Base-by-base conservation (phyloP, 2,113 vertebrate species). In the Grantiella picta region DNA sequence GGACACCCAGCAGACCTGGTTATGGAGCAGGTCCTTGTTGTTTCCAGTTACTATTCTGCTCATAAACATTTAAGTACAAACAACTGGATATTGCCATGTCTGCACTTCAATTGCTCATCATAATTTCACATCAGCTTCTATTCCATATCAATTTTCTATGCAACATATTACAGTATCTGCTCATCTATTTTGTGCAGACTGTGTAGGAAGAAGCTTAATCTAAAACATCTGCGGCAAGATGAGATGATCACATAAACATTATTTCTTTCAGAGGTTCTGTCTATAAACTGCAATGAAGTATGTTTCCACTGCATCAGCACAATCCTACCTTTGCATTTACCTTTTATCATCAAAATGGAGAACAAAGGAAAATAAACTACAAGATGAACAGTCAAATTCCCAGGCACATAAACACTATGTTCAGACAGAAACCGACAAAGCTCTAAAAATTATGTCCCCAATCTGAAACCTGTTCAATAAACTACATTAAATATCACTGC, bases 341-440 rank as follows among this genome's bases (percentile, higher is more conserved):
- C 52, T 90, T 92, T 90, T 83, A 86, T 89, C 68, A 70, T 63
- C 71, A 31, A 94, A 92, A 93, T 40, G 23, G 44, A 86, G 88
- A 95, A 90, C 69, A 95, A 92, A 90, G 80, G 47, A 90, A 76
- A 89, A 75, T 78, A 85, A 90, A 96, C 89, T 22, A 66, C 42
- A 63, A 54, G 49, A 68, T 28, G 54, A 70, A 71, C 73, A 94
- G 82, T 81, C 31, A 92, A 25, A 95, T 70, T 90, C 77, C 76
- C 72, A 88, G 56, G 85, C 82, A 86, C 47, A 53, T 93, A 94
- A 95, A 81, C 82, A 83, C 71, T 24, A 7, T 70, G 24, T 57
- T 94, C 79, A 90, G 85, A 71, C 24, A 96, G 68, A 90, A 92
- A 73, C 52, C 71, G 88, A 92, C 71, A 94, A 78, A 95, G 24